A percentile compares a stretch with the other conserved stretches of the same genome.
These are phyloP conservation scores for Unio delphinus DNA, from an alignment of 2,888 invertebrate genomes.

Conservation along the genomic window DNA sequence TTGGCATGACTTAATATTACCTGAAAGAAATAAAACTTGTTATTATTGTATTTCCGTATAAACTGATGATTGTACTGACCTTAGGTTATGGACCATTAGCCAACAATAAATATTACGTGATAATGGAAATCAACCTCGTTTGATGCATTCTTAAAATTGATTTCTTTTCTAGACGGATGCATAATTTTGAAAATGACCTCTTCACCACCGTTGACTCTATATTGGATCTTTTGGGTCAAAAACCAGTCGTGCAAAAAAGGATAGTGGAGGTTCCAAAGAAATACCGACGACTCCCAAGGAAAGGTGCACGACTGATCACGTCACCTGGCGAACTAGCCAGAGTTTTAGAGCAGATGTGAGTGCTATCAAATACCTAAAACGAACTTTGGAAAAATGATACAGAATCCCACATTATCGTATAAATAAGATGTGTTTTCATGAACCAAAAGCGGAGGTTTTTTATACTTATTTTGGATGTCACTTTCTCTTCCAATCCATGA, in stretches of 20 bases:
- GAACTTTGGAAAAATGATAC: too few species aligned
- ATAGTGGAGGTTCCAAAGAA: background rate
- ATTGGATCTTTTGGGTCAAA: conserved; percentile 63
- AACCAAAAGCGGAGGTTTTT: too few species aligned
- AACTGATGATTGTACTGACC: too few species aligned
- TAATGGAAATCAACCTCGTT: background rate
- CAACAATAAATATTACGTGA: too few species aligned
- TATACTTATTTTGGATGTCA: too few species aligned
- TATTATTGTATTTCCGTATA: too few species aligned
- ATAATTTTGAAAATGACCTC: conserved; percentile 66
- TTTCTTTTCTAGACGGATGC: conserved; percentile 64
- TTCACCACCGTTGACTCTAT: conserved; percentile 69
- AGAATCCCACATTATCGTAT: too few species aligned
- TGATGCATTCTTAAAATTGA: background rate
- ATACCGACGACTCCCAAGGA: conserved; percentile 19
- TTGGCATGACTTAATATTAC: too few species aligned
- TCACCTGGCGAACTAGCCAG: conserved; percentile 51
- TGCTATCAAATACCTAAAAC: background rate
- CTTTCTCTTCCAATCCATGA: too few species aligned
- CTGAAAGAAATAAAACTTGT: too few species aligned
- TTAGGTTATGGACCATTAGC: too few species aligned
- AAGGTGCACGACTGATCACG: conserved; percentile 46
- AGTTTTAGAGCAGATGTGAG: conserved; percentile 41
- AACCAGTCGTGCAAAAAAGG: conserved; percentile 38
- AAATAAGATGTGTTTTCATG: too few species aligned